Conservation (phyloP, 2,797 vertebrate genomes). For the Melanotaenia pygmaea region DNA sequence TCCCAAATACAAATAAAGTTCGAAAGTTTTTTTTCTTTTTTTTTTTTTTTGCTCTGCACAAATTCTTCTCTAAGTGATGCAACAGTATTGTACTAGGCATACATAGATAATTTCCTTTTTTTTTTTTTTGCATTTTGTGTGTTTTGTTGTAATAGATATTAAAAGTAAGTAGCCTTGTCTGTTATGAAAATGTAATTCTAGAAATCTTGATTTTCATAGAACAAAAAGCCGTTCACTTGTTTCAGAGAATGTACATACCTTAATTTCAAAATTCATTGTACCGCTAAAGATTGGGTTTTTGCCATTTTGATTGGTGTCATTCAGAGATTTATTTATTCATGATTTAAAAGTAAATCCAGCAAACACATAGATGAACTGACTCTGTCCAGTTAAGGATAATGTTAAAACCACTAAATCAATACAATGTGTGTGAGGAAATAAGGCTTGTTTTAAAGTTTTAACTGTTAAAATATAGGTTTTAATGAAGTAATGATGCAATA, state of each 20-base stretch:
- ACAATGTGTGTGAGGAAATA: neutral
- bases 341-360: neutral
- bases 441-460: neutral
- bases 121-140: too few species aligned
- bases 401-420: neutral
- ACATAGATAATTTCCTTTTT: too few species aligned
- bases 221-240: too few species aligned
- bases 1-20: neutral
- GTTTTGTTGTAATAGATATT: too few species aligned
- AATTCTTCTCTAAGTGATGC: too few species aligned
- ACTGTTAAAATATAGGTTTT: neutral
- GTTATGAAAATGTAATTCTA: too few species aligned
- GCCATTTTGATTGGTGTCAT: neutral
- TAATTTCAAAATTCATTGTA: neutral
- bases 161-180: too few species aligned
- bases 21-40: too few species aligned
- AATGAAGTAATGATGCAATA: neutral
- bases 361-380: neutral
- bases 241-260: neutral
- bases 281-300: neutral
- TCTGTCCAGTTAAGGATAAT: neutral
- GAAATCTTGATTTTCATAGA: too few species aligned
- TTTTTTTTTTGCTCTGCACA: neutral
- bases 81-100: too few species aligned
- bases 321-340: neutral